Base-by-base conservation (phyloP, 2,888 invertebrate genomes). In the Netelia virgata region DNA sequence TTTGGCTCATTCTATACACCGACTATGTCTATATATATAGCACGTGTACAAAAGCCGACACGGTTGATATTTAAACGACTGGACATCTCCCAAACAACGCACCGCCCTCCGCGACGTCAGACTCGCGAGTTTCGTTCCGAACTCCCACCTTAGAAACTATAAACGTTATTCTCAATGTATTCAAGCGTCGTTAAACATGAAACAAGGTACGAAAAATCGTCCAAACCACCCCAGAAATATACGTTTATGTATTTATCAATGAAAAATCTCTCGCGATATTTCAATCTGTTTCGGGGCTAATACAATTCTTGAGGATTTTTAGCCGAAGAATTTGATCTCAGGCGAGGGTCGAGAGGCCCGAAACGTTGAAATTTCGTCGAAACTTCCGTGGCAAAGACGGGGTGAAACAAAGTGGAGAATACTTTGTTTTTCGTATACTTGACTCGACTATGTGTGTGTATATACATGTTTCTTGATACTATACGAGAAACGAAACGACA, bases 401-500 rank as follows among this genome's bases (percentile, higher is more conserved):
- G 14, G 47, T 47, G 47, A 47, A 47, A 47, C 11, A 47, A 47
- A 47, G 47, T 47, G 47, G 14, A 47, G 47, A 47, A 14, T 47
- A 47, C 47, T 47, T 47, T 47, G 14, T 47, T 47, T 47, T 47
- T 47, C 47, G 47, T 47, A 47, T 47, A 47, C 47, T 47, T 47
- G 47, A 47, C 47, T 47, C 14, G 47, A 47, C 47, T 47, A 47
- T 47, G 1, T 47, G 3, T 47, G 14, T 47, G 14, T 14, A 47
- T 47, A 11, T 23, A 66, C 47, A 23, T 10, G 75, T 50, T 63
- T 43, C 23, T 83, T 82, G 77, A 57, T 23, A 14, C 11, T 69
- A 55, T 20, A 88, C 85, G 87, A 75, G 86, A 88, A 89, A 81
- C 70, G 72, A 81, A 73, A 83, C 64, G 74, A 83, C 79, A 78